These are phyloP conservation scores for Mimachlamys varia DNA, from an alignment of 2,888 invertebrate genomes.

Conservation along the genomic window DNA sequence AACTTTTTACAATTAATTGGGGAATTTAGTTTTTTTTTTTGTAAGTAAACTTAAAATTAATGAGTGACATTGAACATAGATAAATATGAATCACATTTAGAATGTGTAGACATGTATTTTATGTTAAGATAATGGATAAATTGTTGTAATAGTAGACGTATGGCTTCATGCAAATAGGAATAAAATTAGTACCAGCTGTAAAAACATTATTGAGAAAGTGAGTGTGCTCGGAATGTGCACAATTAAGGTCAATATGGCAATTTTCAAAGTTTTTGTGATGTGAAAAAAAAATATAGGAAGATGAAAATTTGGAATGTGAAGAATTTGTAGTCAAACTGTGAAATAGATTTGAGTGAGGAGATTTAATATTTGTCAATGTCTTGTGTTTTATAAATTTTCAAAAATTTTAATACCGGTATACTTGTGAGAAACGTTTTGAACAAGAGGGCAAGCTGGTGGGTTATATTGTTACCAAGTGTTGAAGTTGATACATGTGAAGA, in stretches of 20 bases:
- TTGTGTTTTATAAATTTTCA: background rate
- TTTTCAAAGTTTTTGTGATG: background rate
- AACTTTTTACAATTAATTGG: background rate
- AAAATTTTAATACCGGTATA: background rate
- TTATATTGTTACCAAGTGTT: background rate
- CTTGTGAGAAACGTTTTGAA: background rate
- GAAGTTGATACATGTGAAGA: background rate
- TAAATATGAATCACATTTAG: background rate
- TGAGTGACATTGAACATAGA: background rate
- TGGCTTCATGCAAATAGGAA: background rate
- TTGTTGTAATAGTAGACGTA: background rate
- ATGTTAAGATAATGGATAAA: background rate
- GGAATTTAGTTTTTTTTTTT: background rate
- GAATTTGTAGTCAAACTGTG: background rate
- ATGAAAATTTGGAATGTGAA: background rate
- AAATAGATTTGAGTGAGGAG: background rate
- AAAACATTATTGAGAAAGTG: background rate
- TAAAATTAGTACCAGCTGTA: background rate
- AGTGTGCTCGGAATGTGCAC: background rate
- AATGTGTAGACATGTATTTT: background rate
- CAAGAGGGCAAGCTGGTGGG: background rate
- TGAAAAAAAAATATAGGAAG: background rate
- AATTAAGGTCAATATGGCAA: background rate
- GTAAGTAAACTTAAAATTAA: background rate
- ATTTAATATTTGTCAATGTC: background rate